Base-by-base conservation (phyloP, 2,113 vertebrate species). In the Coracopsis vasa region DNA sequence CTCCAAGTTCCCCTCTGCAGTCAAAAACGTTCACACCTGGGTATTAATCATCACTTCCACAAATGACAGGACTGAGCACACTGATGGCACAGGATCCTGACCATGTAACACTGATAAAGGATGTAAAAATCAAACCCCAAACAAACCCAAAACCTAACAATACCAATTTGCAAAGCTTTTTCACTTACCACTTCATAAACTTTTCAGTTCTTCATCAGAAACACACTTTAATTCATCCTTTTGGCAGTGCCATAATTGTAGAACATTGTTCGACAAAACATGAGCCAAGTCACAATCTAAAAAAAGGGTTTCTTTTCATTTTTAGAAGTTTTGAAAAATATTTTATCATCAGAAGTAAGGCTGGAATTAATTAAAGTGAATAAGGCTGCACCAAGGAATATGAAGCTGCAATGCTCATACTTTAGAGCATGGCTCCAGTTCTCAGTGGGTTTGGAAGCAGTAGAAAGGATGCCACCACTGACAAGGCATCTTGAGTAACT, bases 251-350 rank as follows among this genome's bases (percentile, higher is more conserved):
- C 66, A 39, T 13, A 69, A 62, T 11, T 58, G 64, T 25, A 53
- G 56, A 60, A 64, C 19, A 48, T 71, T 51, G 25, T 65, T 58
- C 41, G 73, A 92, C 60, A 72, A 93, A 93, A 47, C 41, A 37
- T 6, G 31, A 90, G 70, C 65, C 77, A 86, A 94, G 28, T 24
- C 69, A n/a, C 56, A 79, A 61, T 45, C 80, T 94, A 85, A 94
- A 89, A 89, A 72, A 62, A 58, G 17, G 31, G 37, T 19, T 84
- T 84, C 42, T 78, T 66, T 44, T 95, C 27, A 65, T 82, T 95
- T 94, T 89, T 66, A 81, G 70, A 86, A 88, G 31, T 85, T 86
- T 73, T 92, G 58, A 82, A 89, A 94, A 93, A 51, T 74, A 85
- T 79, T 94, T 88, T 50, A 86, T 16, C 51, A 90, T 51, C 64